phyloP scores from a whole-genome alignment of 2,113 vertebrate genomes.

The Prionailurus viverrinus region DNA sequence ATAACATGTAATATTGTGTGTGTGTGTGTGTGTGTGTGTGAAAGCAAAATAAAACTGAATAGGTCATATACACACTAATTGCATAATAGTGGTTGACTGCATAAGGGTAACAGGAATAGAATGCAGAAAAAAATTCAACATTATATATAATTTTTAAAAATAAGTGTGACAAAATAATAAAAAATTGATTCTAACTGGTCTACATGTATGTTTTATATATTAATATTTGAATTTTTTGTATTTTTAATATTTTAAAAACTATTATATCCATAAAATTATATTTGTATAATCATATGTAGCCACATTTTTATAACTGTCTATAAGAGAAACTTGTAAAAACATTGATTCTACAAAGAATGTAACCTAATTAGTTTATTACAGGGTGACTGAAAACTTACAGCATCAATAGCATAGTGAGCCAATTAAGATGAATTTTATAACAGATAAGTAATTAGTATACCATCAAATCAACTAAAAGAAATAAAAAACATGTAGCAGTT shows the following conservation, averaged over 20 bases:
- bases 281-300: slow-evolving; percentile 22
- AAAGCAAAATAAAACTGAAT: neutral
- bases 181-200: neutral
- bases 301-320: slow-evolving; percentile 64
- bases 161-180: neutral
- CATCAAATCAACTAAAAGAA: slow-evolving; percentile 52
- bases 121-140: slow-evolving; percentile 8
- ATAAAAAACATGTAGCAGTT: neutral
- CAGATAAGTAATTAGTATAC: slow-evolving; percentile 3
- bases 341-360: slow-evolving; percentile 71
- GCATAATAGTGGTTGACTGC: neutral
- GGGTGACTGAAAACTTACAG: slow-evolving; percentile 25
- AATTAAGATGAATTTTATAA: slow-evolving; percentile 30
- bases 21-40: neutral
- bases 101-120: neutral
- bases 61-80: neutral
- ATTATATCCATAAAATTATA: neutral
- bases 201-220: neutral
- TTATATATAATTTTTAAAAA: neutral
- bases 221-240: neutral
- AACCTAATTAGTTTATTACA: slow-evolving; percentile 67
- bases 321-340: slow-evolving; percentile 60
- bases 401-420: slow-evolving; percentile 30
- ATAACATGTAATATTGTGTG: neutral
- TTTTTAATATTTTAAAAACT: neutral